Base-by-base conservation (phyloP, 2,888 invertebrate genomes). In the Lysandra bellargus region DNA sequence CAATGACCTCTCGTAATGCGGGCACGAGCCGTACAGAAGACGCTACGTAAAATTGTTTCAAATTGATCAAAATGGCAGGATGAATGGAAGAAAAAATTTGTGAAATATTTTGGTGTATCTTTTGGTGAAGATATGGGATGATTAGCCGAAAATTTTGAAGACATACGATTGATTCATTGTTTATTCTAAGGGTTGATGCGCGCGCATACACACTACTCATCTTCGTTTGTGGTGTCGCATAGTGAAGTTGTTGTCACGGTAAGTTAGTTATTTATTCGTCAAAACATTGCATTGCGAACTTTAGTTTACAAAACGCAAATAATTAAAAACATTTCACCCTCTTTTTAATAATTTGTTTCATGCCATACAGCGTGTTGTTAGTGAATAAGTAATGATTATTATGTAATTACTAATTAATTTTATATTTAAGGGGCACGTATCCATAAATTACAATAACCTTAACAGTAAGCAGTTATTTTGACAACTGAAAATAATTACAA, bases 151-250 rank as follows among this genome's bases (percentile, higher is more conserved):
- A 4, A 37, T 69, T 14, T 69, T 69, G 37, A 69, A 69, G 69
- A 37, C 17, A 37, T 12, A 1, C 14, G 69, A 69, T 69, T 69
- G 69, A 37, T 69, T 69, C 69, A 69, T 37, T 69, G 17, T 69
- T 69, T 69, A 17, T 33, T 69, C 69, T 64, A 64, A 69, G 69
- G 69, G 69, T 69, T 69, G 69, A 4, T 69, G 69, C 69, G 69
- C 69, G 69, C 69, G 69, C 69, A 69, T 33, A 4, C 33, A 3
- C 69, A 14, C 69, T 37, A 64, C 33, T 37, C 33, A 33, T 69
- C 33, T 14, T 33, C 33, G 69, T 17, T 5, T 33, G 14, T 33
- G 69, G 69, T 69, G 69, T 37, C 69, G 69, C 33, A 69, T 69
- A 69, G 69, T 37, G 69, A 69, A 69, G 69, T 69, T 69, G 69